A percentile compares a stretch with the other conserved stretches of the same genome.
Conservation (phyloP, 2,888 invertebrate species). For the Drosophila austrosaltans region DNA sequence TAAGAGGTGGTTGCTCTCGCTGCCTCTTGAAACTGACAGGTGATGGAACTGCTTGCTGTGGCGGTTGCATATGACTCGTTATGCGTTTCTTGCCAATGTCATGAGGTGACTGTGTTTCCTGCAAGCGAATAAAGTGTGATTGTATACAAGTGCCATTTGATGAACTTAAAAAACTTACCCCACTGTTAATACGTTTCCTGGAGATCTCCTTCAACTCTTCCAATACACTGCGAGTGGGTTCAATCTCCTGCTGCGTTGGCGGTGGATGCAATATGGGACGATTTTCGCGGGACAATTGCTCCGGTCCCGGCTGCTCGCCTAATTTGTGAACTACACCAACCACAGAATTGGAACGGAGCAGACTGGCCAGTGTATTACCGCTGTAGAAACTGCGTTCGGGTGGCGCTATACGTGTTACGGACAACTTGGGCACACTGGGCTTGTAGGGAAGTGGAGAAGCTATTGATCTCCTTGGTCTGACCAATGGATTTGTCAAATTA, state of each 20-base stretch:
- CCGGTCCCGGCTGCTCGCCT: slow-evolving; percentile 70
- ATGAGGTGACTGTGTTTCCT: slow-evolving; percentile 76
- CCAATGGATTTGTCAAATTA: slow-evolving; percentile 83
- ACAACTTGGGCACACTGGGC: slow-evolving; percentile 66
- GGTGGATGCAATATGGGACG: slow-evolving; percentile 81
- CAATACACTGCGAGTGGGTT: slow-evolving; percentile 84
- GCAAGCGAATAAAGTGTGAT: slow-evolving; percentile 40
- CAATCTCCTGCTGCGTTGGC: slow-evolving; percentile 80
- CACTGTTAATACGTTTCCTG: slow-evolving; percentile 85
- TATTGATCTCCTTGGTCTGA: slow-evolving; percentile 58
- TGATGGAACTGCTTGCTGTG: slow-evolving; percentile 4
- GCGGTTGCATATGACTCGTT: slow-evolving; percentile 24
- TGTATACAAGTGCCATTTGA: neutral
- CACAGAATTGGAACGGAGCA: slow-evolving; percentile 80
- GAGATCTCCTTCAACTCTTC: slow-evolving; percentile 86
- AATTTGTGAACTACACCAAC: slow-evolving; percentile 70
- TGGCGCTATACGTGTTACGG: slow-evolving; percentile 81
- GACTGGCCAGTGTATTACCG: slow-evolving; percentile 80
- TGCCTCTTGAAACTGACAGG: slow-evolving; percentile 72
- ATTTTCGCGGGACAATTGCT: slow-evolving; percentile 80
- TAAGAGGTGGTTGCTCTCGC: slow-evolving; percentile 60
- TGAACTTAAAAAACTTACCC: slow-evolving; percentile 70
- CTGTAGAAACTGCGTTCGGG: slow-evolving; percentile 80
- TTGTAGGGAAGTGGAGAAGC: slow-evolving; percentile 76
- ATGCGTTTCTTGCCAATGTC: slow-evolving; percentile 74